These are phyloP conservation scores for Dysidea cf. avara DNA, from an alignment of 37 sponge, comb jelly and placozoan species.

Conservation along the genomic window DNA sequence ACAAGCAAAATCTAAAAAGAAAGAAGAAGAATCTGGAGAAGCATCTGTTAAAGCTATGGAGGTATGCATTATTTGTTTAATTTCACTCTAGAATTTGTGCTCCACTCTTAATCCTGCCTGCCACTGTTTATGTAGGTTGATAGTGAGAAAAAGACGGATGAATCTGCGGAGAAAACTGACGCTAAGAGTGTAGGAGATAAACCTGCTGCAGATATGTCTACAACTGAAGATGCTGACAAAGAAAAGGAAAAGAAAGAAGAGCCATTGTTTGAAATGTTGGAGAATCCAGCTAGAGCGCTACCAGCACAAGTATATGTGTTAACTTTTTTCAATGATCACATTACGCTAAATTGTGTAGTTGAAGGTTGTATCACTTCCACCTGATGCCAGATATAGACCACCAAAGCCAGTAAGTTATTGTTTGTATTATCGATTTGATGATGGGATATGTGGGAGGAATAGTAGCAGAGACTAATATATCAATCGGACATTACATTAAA, in stretches of 20 bases:
- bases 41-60: conserved; percentile 37
- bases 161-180: conserved; percentile 11
- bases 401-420: conserved; percentile 59
- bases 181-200: neutral
- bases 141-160: conserved; percentile 10
- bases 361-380: conserved; percentile 49
- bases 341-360: conserved; percentile 34
- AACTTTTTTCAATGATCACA: neutral
- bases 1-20: conserved; percentile 70
- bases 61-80: neutral
- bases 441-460: too few species aligned
- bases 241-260: conserved; percentile 54
- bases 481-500: too few species aligned
- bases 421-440: too few species aligned
- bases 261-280: conserved; percentile 72
- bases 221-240: conserved; percentile 12
- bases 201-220: neutral
- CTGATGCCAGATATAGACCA: conserved; percentile 56
- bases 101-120: neutral
- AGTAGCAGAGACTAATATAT: too few species aligned
- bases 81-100: neutral
- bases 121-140: neutral
- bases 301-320: conserved; percentile 69
- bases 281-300: conserved; percentile 91
- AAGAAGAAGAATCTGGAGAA: conserved; percentile 35